phyloP scores from a whole-genome alignment of 2,113 vertebrate species.

The Mustelus asterias region DNA sequence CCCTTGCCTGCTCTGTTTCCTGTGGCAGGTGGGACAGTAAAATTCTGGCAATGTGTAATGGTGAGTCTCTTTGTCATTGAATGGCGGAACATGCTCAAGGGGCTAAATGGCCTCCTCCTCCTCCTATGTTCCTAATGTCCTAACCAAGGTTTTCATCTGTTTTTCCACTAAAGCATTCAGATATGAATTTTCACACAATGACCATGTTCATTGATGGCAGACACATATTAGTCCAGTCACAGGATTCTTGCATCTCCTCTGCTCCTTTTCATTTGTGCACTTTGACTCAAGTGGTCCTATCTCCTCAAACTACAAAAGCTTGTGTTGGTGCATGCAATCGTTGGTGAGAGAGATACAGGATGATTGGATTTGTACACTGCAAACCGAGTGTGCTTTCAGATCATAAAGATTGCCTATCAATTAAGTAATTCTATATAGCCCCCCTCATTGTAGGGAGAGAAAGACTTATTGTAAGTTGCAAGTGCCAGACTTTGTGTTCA shows the following conservation, averaged over 20 bases:
- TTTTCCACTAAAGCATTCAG: not conserved
- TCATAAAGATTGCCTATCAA: not conserved
- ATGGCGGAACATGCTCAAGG: not conserved
- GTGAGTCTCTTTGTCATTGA: not conserved
- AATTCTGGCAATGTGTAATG: no score
- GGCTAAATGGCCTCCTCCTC: not conserved
- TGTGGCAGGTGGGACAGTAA: no score
- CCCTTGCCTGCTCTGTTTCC: no score
- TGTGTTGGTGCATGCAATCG: not conserved
- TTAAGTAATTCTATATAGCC: not conserved
- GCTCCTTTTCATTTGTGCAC: not conserved
- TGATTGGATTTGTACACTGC: not conserved
- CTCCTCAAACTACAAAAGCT: not conserved
- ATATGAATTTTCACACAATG: no score
- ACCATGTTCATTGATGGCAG: not conserved
- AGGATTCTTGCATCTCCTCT: not conserved
- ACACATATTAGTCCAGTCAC: not conserved
- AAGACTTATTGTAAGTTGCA: not conserved
- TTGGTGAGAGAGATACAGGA: not conserved
- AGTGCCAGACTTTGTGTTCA: not conserved
- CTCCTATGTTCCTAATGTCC: not conserved
- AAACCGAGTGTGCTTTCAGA: not conserved
- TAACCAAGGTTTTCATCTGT: not conserved
- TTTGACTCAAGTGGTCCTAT: not conserved
- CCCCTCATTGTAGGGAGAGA: not conserved